Evolutionary conservation across 2,888 invertebrate species (phyloP), one percentile per base, ranked within the genome.

Genomic region (Epirrhoe tristata): DNA sequence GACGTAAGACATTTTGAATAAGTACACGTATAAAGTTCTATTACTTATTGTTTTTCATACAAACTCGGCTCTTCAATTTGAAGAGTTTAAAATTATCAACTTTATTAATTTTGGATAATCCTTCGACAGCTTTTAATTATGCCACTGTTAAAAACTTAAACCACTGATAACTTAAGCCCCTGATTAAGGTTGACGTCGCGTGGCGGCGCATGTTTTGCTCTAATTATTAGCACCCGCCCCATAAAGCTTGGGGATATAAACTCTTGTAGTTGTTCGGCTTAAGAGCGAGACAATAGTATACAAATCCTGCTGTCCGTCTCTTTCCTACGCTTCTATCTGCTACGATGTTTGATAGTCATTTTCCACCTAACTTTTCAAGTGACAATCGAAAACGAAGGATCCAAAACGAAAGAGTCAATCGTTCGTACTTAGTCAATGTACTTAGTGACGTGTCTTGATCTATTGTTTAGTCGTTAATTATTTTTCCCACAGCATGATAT

Each of bases 131-230:
- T 43, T 43, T 51, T 51, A 51, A 16, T 24, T 17, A 51, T 10
- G 17, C 50, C 43, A 43, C 12, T 6, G 24, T 16, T 58, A 34
- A 34, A 16, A 6, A 48, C 39, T 52, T 52, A 43, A 31, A 52
- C 59, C 59, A 59, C 59, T 31, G 52, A 58, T 83, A 73, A 74
- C 81, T 83, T 84, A 72, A 70, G 72, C 79, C 85, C 65, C 74
- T 81, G 80, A 84, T 85, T 84, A 84, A 81, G 82, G 82, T 82
- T 78, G 76, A 77, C 83, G 86, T 83, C 85, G 86, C 91, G 90
- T 92, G 92, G 86, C 85, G 84, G 85, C 87, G 92, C 92, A 93
- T 93, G 90, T 88, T 87, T 83, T 84, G 82, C 82, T 85, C 90
- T 91, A 91, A 93, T 93, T 92, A 92, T 88, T 85, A 89, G 82